Percentiles rank a stretch among this genome's conserved stretches.
Conservation (phyloP, 2,888 invertebrate species). For the Cheilosia soror region DNA sequence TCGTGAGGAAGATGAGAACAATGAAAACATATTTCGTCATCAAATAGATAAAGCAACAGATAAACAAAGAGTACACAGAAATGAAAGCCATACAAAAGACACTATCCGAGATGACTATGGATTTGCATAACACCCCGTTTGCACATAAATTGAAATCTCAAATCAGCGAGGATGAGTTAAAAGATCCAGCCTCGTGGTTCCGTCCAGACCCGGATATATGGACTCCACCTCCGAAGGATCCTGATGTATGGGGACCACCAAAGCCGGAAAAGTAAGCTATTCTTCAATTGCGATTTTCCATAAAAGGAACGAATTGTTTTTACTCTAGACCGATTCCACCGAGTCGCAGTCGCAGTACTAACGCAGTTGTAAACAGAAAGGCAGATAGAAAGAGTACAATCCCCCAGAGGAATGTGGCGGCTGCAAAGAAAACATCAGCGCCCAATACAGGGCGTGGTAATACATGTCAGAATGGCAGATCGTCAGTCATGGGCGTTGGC, state of each 20-base stretch:
- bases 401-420: conserved; percentile 78
- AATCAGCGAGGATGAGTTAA: conserved; percentile 80
- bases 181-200: conserved; percentile 85
- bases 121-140: conserved; percentile 84
- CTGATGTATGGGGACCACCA: conserved; percentile 95
- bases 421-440: conserved; percentile 72
- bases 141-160: conserved; percentile 83
- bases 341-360: conserved; percentile 78
- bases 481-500: conserved; percentile 44
- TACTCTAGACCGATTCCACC: conserved; percentile 79
- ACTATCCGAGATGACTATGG: conserved; percentile 83
- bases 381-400: conserved; percentile 79
- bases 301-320: not conserved
- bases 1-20: conserved; percentile 1
- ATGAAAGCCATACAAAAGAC: conserved; percentile 88
- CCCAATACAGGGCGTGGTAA: conserved; percentile 75
- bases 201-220: conserved; percentile 91
- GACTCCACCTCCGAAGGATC: conserved; percentile 89
- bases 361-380: conserved; percentile 77
- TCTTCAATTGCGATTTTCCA: conserved; percentile 11
- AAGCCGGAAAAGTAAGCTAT: conserved; percentile 89
- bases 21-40: conserved; percentile 3
- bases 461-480: conserved; percentile 61
- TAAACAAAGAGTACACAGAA: conserved; percentile 95
- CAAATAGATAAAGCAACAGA: conserved; percentile 92